Evolutionary conservation across 2,113 vertebrate genomes (phyloP), one percentile per base, ranked within the genome.

Genomic region (Gallinago jamesoni): DNA sequence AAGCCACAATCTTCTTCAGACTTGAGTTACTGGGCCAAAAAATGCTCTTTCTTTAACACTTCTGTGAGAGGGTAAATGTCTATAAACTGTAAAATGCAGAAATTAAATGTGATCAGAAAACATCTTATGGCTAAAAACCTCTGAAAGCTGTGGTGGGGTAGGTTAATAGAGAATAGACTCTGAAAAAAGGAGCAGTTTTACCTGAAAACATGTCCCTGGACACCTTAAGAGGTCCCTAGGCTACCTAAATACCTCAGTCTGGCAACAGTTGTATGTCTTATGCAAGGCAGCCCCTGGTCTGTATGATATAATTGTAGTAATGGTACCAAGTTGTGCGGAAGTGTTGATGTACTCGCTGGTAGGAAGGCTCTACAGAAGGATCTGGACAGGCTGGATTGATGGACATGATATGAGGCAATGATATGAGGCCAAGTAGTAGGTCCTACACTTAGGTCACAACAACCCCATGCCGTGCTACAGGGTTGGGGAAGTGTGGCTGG

Each of bases 241-340:
- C 31, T 57, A 31, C 18, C 6, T 63, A 47, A 55, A 60, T 67
- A 89, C 33, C n/a, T 72, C 31, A 23, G 6, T 45, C 9, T 48
- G 27, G n/a, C 3, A 70, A 31, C 11, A 0, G 1, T 33, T 39
- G 11, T 16, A 12, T 16, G 4, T 37, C 8, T 45, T 48, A 50
- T 12, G 15, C 23, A 45, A 69, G 30, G 6, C 5, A 43, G 33
- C 10, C 14, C 1, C 3, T 45, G 7, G 8, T 48, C 43, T 72
- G 28, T 8, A 8, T 11, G 8, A 52, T 53, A 9, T 30, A 48
- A 27, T 35, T 63, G 35, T 63, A 63, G 24, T 16, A 63, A 39
- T 19, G 37, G 25, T 39, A 63, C 60, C 60, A 63, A 39, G 37
- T 13, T 63, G 60, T 19, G 27, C 2, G 12, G 25, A 18, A 41